A percentile compares a stretch with the other conserved stretches of the same genome.
phyloP scores from a whole-genome alignment of 2,888 invertebrate species.

The Euplexia lucipara region DNA sequence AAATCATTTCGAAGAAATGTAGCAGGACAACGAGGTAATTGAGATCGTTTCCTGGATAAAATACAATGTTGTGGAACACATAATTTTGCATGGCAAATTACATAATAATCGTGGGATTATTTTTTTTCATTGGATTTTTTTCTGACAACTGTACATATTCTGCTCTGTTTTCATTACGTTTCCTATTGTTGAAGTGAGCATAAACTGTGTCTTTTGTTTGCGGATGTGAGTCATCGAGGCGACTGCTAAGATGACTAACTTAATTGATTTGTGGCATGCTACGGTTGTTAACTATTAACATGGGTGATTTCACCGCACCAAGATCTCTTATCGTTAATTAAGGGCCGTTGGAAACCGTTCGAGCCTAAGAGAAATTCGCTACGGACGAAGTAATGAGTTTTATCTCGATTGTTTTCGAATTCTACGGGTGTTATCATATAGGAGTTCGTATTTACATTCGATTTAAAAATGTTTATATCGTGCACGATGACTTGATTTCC shows the following conservation, averaged over 20 bases:
- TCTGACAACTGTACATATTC: constrained; percentile 60
- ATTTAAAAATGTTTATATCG: constrained; percentile 2
- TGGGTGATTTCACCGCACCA: constrained; percentile 78
- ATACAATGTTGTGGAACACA: constrained; percentile 54
- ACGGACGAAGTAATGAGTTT: constrained; percentile 47
- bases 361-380: constrained; percentile 43
- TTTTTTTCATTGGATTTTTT: constrained; percentile 53
- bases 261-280: constrained; percentile 86
- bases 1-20: constrained; percentile 40
- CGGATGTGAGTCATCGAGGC: constrained; percentile 79
- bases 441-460: constrained; percentile 8
- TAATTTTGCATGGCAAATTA: constrained; percentile 60
- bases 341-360: constrained; percentile 50
- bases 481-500: constrained; percentile 11
- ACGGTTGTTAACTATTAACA: constrained; percentile 83
- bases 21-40: constrained; percentile 34
- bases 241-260: constrained; percentile 83
- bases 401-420: constrained; percentile 31
- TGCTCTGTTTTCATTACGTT: constrained; percentile 64
- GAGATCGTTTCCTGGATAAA: constrained; percentile 48
- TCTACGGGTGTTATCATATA: constrained; percentile 14
- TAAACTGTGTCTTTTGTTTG: constrained; percentile 74
- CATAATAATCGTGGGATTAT: constrained; percentile 62
- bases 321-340: constrained; percentile 64
- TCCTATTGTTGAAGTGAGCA: constrained; percentile 68